Evolutionary conservation across 2,113 vertebrate genomes (phyloP), one percentile per base, ranked within the genome.

Genomic region (Pterocles orientalis): DNA sequence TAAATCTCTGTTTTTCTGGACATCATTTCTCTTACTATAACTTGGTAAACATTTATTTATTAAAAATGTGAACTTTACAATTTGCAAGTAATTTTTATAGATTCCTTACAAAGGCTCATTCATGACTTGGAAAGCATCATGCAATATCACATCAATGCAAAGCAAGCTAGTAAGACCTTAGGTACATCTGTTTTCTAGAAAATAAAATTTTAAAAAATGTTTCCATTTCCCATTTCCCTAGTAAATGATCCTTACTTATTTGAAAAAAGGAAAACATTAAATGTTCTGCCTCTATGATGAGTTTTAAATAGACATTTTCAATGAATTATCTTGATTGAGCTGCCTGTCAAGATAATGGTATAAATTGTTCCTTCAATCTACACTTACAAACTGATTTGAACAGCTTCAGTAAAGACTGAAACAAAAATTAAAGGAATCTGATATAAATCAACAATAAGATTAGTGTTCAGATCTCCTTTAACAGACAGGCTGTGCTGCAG

Each of bases 401-500:
- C 92, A 96, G 90, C 76, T 92, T 90, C 60, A 68, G 65, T 81
- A 95, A 90, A 85, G 62, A 90, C 62, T 54, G 84, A 12, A 66
- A 82, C 66, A 75, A 86, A 97, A 94, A 82, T 91, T 88, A 82
- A 94, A 96, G 53, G 86, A 95, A 88, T 94, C 65, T 90, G 94
- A 96, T 96, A 92, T 81, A 96, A 97, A 97, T 89, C 93, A 95
- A 92, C 82, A 85, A 70, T 58, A 71, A 96, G 86, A 97, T 96
- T 94, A 96, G 93, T 94, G 96, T 93, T 95, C 88, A 28, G 70
- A 81, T 94, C 65, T 88, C 69, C 69, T 79, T 51, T 82, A 90
- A 81, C 66, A 83, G 80, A 64, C 79, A 87, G 76, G 66, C 88
- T 91, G 87, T 82, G 79, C 81, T 17, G 25, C 94, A 92, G 92